Evolutionary conservation across 2,888 invertebrate genomes (phyloP).

Genomic region (Hecatera dysodea): DNA sequence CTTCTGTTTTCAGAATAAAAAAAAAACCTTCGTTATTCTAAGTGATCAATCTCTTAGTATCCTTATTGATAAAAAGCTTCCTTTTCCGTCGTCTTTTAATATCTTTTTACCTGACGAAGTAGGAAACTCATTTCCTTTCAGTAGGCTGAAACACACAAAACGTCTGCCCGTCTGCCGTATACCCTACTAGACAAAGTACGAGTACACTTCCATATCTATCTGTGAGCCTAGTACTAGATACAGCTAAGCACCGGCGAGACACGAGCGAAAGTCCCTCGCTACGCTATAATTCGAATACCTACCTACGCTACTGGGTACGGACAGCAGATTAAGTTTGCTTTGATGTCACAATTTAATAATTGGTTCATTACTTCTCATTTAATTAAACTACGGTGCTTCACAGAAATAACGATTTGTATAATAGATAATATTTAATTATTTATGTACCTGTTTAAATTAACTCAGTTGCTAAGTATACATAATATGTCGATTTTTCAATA

Average conservation of each 20-base stretch:
- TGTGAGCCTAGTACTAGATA: conserved; percentile 42
- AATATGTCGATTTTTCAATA: background rate
- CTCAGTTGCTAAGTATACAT: background rate
- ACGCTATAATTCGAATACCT: conserved; percentile 69
- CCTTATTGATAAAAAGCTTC: background rate
- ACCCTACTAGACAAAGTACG: conserved; percentile 7
- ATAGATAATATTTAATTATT: background rate
- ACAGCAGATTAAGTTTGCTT: conserved; percentile 48
- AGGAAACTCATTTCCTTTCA: conserved; percentile 33
- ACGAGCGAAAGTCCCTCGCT: conserved; percentile 73
- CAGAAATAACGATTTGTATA: too few relatives aligned
- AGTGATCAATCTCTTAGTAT: background rate
- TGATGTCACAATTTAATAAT: conserved; percentile 31
- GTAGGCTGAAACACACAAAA: background rate
- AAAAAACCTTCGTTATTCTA: background rate
- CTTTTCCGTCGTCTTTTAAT: conserved; percentile 17
- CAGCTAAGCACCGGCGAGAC: conserved; percentile 63
- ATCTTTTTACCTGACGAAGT: background rate
- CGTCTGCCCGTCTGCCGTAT: conserved; percentile 18
- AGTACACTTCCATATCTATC: conserved; percentile 25
- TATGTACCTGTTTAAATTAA: background rate
- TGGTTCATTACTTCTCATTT: background rate
- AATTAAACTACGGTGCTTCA: background rate
- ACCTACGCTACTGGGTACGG: conserved; percentile 59
- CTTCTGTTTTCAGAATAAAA: background rate